Percentiles rank a stretch among this genome's conserved stretches.
These are phyloP conservation scores for Lasioglossum albipes DNA, from an alignment of 1,140 invertebrate species.

Conservation along the genomic window DNA sequence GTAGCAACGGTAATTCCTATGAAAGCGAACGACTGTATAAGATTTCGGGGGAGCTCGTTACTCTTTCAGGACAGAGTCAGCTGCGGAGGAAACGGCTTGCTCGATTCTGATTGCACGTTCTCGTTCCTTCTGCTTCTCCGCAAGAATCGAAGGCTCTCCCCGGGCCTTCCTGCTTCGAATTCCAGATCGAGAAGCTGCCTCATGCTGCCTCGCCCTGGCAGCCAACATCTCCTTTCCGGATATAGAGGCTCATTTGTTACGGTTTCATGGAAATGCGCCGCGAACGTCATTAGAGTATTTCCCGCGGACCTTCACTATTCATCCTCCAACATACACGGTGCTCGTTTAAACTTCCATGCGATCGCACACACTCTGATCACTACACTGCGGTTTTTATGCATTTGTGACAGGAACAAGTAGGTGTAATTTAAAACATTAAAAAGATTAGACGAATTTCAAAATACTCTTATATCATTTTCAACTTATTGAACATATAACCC, in stretches of 20 bases:
- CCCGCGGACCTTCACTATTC: too few species aligned
- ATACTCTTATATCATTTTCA: too few species aligned
- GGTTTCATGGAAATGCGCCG: not conserved
- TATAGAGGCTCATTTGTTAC: not conserved
- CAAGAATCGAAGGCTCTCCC: constrained; percentile 9
- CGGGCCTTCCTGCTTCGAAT: constrained; percentile 10
- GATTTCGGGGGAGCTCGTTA: constrained; percentile 30
- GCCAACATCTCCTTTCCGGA: not conserved
- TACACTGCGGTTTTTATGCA: too few species aligned
- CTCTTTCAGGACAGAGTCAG: constrained; percentile 41
- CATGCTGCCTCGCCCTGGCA: too few species aligned
- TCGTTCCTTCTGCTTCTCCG: not conserved
- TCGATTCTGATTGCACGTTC: constrained; percentile 33
- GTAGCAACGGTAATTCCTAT: not conserved
- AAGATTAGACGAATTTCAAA: too few species aligned
- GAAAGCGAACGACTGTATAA: not conserved
- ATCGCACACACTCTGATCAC: too few species aligned
- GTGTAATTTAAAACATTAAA: too few species aligned
- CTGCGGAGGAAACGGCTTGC: not conserved
- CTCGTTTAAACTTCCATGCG: too few species aligned
- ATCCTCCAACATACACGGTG: too few species aligned
- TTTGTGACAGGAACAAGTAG: too few species aligned
- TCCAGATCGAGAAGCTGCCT: not conserved
- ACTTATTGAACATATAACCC: too few species aligned
- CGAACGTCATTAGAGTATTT: not conserved